Base-by-base conservation (phyloP, 1,140 invertebrate genomes). In the Monomorium pharaonis region DNA sequence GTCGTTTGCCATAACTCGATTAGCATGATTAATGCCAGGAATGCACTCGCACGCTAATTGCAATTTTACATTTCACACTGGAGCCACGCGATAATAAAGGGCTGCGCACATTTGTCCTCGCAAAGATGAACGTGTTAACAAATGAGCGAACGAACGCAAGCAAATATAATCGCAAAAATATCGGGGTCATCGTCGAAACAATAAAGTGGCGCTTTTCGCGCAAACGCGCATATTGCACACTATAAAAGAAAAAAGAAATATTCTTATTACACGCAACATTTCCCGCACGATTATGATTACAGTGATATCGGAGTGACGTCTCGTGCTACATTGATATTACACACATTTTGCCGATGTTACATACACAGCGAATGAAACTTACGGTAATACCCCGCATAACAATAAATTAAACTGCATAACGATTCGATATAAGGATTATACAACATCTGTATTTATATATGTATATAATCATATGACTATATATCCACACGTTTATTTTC, bases 331-430 rank as follows among this genome's bases (percentile, higher is more conserved):
- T 14, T 54, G 76, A 33, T 80, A 70, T 70, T 69, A 69, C 77
- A 80, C 30, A 44, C 12, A 67, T 69, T 54, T 70, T 49, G 24
- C 63, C 47, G 12, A 80, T 21, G 44, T 78, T 69, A 69, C 44
- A 69, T 44, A 77, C 21, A 80, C 33, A 69, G 33, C 49, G 67
- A 78, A 78, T 65, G 27, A 78, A 78, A 78, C 58, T 30, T 78
- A 47, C 58, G 47, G 42, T 80, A n/a, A 14, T 80, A 80, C 21
- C 44, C 65, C 51, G 78, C 54, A 74, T 83, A 83, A 83, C 78
- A 72, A 83, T 83, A 72, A 83, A 72, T 72, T 58, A 83, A 51
- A 74, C 51, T 83, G 67, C 67, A 74, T 72, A 83, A 83, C 67
- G 67, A 72, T 72, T 58, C 37, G 12, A 81, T 72, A 81, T 72